Conservation (phyloP, 2,888 invertebrate genomes). For the Morpho deidamia region DNA sequence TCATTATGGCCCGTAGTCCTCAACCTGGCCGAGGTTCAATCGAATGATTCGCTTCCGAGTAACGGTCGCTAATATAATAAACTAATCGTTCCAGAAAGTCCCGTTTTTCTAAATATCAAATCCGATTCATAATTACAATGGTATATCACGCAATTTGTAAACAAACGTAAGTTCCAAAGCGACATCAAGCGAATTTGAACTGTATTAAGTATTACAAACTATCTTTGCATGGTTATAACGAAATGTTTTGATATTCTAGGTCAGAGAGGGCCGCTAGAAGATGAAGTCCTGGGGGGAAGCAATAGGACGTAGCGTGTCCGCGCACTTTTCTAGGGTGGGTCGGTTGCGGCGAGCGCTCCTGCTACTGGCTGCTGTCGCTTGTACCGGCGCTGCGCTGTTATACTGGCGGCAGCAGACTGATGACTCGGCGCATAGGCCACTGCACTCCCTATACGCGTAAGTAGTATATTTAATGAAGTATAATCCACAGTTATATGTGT, state of each 20-base stretch:
- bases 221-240: no score
- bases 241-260: conserved; percentile 31
- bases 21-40: no score
- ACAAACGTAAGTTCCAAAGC: neutral
- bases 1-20: no score
- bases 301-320: conserved; percentile 63
- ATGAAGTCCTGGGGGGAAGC: conserved; percentile 63
- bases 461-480: conserved; percentile 25
- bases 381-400: conserved; percentile 76
- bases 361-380: conserved; percentile 74
- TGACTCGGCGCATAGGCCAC: conserved; percentile 50
- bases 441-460: conserved; percentile 51
- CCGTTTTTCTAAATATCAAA: no score
- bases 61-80: no score
- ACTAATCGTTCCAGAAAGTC: no score
- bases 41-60: no score
- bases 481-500: no score
- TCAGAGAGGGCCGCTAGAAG: conserved; percentile 28
- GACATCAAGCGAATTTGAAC: neutral
- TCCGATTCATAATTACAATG: no score
- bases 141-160: no score
- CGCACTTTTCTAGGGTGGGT: conserved; percentile 73
- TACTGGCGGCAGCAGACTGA: conserved; percentile 80
- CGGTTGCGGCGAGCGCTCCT: conserved; percentile 76
- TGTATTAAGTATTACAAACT: no score